phyloP scores from a whole-genome alignment of 2,113 vertebrate genomes.

The Lepus americanus region DNA sequence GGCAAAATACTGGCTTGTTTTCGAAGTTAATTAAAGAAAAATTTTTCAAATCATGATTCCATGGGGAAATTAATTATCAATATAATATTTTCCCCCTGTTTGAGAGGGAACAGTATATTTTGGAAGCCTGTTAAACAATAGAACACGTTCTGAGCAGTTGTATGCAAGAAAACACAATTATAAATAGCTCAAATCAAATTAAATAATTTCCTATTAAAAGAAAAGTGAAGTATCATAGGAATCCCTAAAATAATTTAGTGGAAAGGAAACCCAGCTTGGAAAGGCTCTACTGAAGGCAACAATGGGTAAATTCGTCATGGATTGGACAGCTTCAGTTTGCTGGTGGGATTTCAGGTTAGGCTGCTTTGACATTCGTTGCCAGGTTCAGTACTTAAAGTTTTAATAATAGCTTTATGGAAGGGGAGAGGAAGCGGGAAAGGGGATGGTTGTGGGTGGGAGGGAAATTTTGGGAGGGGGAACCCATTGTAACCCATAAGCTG shows the following conservation, averaged over 20 bases:
- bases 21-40: slow-evolving; percentile 79
- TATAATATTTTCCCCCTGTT: slow-evolving; percentile 62
- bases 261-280: not conserved
- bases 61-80: slow-evolving; percentile 61
- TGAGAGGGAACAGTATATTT: slow-evolving; percentile 38
- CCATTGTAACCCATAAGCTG: too few relatives aligned
- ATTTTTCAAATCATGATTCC: slow-evolving; percentile 64
- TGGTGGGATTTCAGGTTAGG: not conserved
- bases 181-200: slow-evolving; percentile 35
- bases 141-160: not conserved
- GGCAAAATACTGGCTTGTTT: slow-evolving; percentile 78
- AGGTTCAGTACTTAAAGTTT: slow-evolving; percentile 50
- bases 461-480: too few relatives aligned
- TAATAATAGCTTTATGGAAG: slow-evolving; percentile 52
- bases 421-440: too few relatives aligned
- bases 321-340: not conserved
- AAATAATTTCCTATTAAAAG: slow-evolving; percentile 68
- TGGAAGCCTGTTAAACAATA: slow-evolving; percentile 39
- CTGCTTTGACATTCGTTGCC: slow-evolving; percentile 31
- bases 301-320: not conserved
- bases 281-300: not conserved
- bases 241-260: slow-evolving; percentile 23
- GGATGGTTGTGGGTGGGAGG: too few relatives aligned
- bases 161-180: slow-evolving; percentile 64
- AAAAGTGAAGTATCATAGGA: slow-evolving; percentile 40